A percentile compares a stretch with the other conserved stretches of the same genome.
Evolutionary conservation across 2,797 vertebrate genomes (phyloP).

Genomic region (Lacerta viridis): DNA sequence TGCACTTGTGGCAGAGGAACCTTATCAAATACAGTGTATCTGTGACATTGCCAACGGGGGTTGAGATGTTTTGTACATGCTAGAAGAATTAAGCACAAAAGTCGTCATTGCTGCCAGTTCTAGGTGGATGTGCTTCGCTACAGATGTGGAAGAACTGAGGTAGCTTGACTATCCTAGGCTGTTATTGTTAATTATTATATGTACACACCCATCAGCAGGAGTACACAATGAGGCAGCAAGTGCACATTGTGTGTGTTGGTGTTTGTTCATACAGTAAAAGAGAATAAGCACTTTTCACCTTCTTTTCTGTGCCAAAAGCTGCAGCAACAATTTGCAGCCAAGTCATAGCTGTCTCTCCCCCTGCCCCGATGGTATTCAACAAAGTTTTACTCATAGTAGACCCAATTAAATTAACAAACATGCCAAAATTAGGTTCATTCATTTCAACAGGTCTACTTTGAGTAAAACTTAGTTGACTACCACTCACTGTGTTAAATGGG

Average conservation of each 20-base stretch:
- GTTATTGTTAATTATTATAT: not conserved
- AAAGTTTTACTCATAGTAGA: too few species aligned
- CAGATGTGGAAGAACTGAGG: not conserved
- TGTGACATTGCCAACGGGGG: not conserved
- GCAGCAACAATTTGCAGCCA: not conserved
- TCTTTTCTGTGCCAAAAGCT: not conserved
- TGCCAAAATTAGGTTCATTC: too few species aligned
- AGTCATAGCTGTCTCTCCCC: too few species aligned
- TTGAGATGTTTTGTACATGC: too few species aligned
- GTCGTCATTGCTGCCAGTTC: not conserved
- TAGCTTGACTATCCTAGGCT: not conserved
- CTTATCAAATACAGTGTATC: not conserved
- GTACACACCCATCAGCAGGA: not conserved
- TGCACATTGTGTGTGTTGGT: not conserved
- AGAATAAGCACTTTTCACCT: not conserved
- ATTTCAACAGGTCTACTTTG: too few species aligned
- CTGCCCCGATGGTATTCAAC: too few species aligned
- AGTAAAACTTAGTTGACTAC: too few species aligned
- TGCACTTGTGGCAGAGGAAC: not conserved
- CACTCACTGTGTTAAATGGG: not conserved
- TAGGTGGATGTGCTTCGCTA: not conserved
- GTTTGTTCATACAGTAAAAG: too few species aligned
- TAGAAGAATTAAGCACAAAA: too few species aligned
- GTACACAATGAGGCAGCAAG: not conserved
- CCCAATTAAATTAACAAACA: too few species aligned